Evolutionary conservation across 2,888 invertebrate species (phyloP).

Genomic region (Dolichomitus sp.): DNA sequence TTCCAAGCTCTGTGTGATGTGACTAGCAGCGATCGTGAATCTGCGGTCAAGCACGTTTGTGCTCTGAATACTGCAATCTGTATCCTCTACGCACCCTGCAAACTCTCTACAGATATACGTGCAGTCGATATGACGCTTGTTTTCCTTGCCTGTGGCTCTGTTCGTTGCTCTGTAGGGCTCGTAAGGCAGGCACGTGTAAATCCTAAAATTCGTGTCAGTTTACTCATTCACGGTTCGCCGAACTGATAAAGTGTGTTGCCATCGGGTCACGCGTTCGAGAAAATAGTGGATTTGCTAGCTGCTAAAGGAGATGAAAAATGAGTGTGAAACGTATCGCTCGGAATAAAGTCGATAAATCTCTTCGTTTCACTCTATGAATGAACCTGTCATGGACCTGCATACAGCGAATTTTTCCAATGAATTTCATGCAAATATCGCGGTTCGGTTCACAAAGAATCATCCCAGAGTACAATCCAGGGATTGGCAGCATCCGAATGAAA

Average conservation of each 20-base stretch:
- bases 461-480: neutral
- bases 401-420: neutral
- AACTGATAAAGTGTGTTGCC: slow-evolving; percentile 41
- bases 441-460: neutral
- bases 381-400: neutral
- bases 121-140: slow-evolving; percentile 9
- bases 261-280: neutral
- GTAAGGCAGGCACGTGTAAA: slow-evolving; percentile 14
- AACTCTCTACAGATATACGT: neutral
- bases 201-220: slow-evolving; percentile 57
- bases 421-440: neutral
- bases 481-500: no score
- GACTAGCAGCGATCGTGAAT: slow-evolving; percentile 20
- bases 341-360: neutral
- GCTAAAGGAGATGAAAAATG: slow-evolving; percentile 7
- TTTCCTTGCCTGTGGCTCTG: slow-evolving; percentile 34
- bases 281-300: neutral
- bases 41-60: slow-evolving; percentile 27
- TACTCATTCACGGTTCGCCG: slow-evolving; percentile 45
- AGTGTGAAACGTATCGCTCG: neutral
- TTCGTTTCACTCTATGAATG: neutral
- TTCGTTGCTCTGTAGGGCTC: neutral
- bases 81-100: neutral
- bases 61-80: neutral
- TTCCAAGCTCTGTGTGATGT: slow-evolving; percentile 52